These are phyloP conservation scores for Nebria salina DNA, from an alignment of 2,888 invertebrate genomes.

Conservation along the genomic window DNA sequence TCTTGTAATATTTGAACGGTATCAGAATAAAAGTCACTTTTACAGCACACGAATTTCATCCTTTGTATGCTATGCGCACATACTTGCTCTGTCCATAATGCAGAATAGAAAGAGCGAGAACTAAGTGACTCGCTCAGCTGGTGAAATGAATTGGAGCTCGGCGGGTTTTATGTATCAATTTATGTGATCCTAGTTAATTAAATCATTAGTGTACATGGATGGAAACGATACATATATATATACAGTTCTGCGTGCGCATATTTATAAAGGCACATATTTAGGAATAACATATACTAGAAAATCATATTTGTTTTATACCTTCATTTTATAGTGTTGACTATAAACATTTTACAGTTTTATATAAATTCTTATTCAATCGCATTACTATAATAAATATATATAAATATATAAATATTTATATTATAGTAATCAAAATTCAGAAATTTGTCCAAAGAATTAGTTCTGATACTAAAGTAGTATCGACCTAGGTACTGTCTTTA, in stretches of 20 bases:
- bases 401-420: no score
- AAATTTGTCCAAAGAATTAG: neutral
- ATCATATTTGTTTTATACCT: neutral
- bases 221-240: conserved; percentile 12
- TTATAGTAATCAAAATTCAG: no score
- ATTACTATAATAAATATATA: neutral
- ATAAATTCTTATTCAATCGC: neutral
- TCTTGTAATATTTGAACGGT: neutral
- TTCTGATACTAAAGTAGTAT: neutral
- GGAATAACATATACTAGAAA: neutral
- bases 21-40: neutral
- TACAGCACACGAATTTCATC: neutral
- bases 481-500: neutral
- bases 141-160: conserved; percentile 1
- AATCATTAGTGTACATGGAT: conserved; percentile 42
- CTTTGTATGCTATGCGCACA: neutral
- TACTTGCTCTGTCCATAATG: neutral
- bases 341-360: neutral
- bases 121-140: neutral
- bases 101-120: neutral
- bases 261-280: neutral
- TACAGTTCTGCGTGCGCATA: neutral
- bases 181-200: conserved; percentile 46
- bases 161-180: conserved; percentile 39
- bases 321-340: neutral